Evolutionary conservation across 2,113 vertebrate species (phyloP).

Genomic region (Chaetorhynchus papuensis): DNA sequence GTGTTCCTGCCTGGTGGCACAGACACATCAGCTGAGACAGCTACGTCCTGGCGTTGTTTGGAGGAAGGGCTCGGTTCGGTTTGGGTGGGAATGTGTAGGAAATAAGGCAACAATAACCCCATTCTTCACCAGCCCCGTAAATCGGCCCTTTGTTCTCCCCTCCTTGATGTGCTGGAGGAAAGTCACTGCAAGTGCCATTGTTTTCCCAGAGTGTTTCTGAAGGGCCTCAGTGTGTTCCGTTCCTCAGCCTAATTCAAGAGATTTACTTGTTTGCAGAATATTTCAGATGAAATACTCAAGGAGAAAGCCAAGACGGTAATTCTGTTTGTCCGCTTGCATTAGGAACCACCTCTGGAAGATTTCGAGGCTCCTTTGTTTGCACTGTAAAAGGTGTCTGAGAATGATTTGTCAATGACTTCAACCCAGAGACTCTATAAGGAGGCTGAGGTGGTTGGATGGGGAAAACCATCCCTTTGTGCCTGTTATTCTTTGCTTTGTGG

Average conservation of each 20-base stretch:
- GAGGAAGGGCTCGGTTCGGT: not conserved
- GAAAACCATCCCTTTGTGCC: not conserved
- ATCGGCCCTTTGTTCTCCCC: not conserved
- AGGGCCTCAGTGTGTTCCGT: not conserved
- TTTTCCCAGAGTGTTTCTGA: not conserved
- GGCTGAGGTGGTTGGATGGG: not conserved
- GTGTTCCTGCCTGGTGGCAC: not conserved
- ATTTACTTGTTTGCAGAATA: not conserved
- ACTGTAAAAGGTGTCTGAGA: not conserved
- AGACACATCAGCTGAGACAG: not conserved
- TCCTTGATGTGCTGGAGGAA: not conserved
- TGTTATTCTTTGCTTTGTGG: not conserved
- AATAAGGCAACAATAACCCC: conserved; percentile 11
- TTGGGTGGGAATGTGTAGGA: not conserved
- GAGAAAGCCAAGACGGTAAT: not conserved
- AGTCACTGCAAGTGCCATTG: conserved; percentile 30
- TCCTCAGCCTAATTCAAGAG: not conserved
- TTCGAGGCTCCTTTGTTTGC: not conserved
- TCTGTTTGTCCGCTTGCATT: not conserved
- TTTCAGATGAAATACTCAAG: not conserved
- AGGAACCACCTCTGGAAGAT: not conserved
- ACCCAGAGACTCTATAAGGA: not conserved
- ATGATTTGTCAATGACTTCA: not conserved
- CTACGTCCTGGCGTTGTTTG: not conserved
- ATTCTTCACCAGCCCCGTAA: not conserved